Evolutionary conservation across 2,797 vertebrate species (phyloP), one percentile per base, ranked within the genome.

Genomic region (Sebastes glaucus): DNA sequence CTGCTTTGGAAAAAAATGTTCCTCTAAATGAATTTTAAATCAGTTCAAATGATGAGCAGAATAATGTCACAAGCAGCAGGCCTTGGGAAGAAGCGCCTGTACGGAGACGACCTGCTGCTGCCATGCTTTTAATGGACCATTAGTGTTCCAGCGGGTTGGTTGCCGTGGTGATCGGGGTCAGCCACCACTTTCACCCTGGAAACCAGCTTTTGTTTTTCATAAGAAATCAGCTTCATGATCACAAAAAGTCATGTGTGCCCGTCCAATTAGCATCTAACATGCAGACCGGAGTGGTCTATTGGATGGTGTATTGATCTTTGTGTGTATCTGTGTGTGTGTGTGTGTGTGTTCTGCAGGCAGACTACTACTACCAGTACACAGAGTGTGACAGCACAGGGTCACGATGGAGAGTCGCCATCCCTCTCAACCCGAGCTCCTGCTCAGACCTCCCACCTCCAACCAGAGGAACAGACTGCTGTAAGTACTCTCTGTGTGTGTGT

Each of bases 381-480:
- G 98, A 99, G 88, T 99, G 99, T 78, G 98, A 99, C 93, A 97
- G 96, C 95, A 97, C 96, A 4, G 98, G 97, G 72, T 98, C 98
- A 72, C 96, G 99, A 86, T 99, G 99, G 99, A 97, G 99, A 78
- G 99, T 99, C 59, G 97, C 98, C 86, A 96, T 99, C 84, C 98
- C 98, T 2, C 96, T 96, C 65, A 94, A 78, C 0, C 93, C 95
- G 0, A 95, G 92, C 71, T 94, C 95, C 83, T 99, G 98, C 92
- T 95, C 95, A 53, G 96, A 96, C 88, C 95, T 99, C 53, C 98
- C 98, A 0, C 96, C 98, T 84, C 98, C 98, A 0, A 96, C 97
- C 91, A 97, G 95, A 95, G 98, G 98, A 92, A 98, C 97, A 79
- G 97, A 99, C 93, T 99, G 98, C 96, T 97, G 98, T 99, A 96